Base-by-base conservation (phyloP, 2,888 invertebrate species). In the Noctua janthe region DNA sequence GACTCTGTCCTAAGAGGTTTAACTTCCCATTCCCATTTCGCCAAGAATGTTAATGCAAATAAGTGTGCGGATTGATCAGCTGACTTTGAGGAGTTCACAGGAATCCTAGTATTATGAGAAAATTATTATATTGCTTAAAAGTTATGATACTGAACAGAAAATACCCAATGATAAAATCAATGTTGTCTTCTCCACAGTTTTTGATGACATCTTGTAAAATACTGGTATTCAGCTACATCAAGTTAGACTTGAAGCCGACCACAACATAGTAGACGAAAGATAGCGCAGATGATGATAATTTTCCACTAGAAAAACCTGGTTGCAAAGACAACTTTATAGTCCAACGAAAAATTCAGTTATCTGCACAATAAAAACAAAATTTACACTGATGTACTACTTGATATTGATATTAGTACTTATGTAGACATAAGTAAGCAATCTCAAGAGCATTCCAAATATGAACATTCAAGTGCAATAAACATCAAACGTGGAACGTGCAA, bases 401-500 rank as follows among this genome's bases (percentile, higher is more conserved):
- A 72, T 73, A 73, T 35, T 20, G 20, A 71, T 87, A 80, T 64
- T 2, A 59, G 56, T 54, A 72, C 66, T 29, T 66, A 62, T 47
- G 10, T 47, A 64, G 62, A n/a, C 39, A 64, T 72, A 78, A 72
- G 74, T 35, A 71, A 86, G 51, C 71, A 79, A 74, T 66, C 80
- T 87, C 74, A 84, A 89, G 84, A 83, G 86, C 73, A 82, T 82
- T 84, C 80, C 80, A 83, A 89, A 83, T 86, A 82, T 78, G 76
- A 83, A 74, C 67, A 80, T 84, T 82, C 78, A 84, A 89, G 86
- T 86, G 83, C 77, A 80, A 83, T 77, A 74, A 69, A 81, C 84
- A 89, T 89, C 84, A 88, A 85, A 82, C 67, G 39, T 23, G 8
- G 69, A 71, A 71, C 72, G 84, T 79, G 86, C 88, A 87, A 84